Percentiles rank a stretch among this genome's conserved stretches.
Conservation (phyloP, 2,888 invertebrate genomes). For the Ochlodes sylvanus region DNA sequence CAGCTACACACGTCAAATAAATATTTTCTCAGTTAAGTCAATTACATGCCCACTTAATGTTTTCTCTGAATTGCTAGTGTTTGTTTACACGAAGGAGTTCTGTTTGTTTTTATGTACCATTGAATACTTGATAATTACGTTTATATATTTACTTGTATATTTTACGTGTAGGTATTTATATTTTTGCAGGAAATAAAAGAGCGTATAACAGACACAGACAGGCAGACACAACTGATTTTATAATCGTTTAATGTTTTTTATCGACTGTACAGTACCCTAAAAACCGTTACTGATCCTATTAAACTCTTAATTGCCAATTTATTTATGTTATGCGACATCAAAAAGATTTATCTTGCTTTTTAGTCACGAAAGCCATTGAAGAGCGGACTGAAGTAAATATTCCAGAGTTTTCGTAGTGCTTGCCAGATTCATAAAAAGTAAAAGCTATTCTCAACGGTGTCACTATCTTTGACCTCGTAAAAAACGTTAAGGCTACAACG, state of each 20-base stretch:
- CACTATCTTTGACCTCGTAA: conserved; percentile 56
- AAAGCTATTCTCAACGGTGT: conserved; percentile 50
- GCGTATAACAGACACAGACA: too few relatives aligned
- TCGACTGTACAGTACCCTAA: neutral
- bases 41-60: too few relatives aligned
- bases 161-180: neutral
- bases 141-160: neutral
- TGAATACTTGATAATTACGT: too few relatives aligned
- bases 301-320: conserved; percentile 15
- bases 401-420: conserved; percentile 29
- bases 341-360: conserved; percentile 21
- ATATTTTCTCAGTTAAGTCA: too few relatives aligned
- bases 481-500: conserved; percentile 61
- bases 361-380: conserved; percentile 15
- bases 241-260: neutral
- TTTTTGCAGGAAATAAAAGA: too few relatives aligned
- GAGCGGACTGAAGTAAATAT: conserved; percentile 4
- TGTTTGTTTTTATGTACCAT: too few relatives aligned
- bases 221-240: neutral
- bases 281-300: conserved; percentile 13
- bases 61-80: too few relatives aligned
- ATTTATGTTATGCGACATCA: conserved; percentile 16
- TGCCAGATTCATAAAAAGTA: conserved; percentile 44
- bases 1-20: too few relatives aligned
- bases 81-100: too few relatives aligned